Evolutionary conservation across 2,113 vertebrate genomes (phyloP), one percentile per base, ranked within the genome.

Genomic region (Camelus bactrianus): DNA sequence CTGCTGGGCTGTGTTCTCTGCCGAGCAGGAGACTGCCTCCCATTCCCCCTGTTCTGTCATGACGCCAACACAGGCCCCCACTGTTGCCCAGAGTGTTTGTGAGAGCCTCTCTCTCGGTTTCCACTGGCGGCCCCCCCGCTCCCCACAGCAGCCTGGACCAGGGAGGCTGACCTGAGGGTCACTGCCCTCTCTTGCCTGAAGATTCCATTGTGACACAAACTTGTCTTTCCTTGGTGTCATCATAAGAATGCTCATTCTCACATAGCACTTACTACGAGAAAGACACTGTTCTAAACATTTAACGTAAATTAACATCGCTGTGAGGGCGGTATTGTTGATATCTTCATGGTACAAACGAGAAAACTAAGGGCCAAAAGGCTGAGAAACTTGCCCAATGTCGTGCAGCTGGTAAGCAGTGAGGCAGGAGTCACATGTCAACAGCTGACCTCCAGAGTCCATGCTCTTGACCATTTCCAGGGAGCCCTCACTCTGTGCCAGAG

Each of bases 171-270:
- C 89, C 35, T 89, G 10, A 0, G 19, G 65, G 35, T 62, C 13
- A 22, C 35, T 42, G 20, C 15, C 17, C 3, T 1, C 54, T 56
- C 19, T 52, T 26, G 26, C 10, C 48, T 15, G 28, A 62, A 48
- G 8, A 1, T 19, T 16, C 24, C 35, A 1, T 46, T 60, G 5
- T 8, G 2, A 0, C 11, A 0, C 85, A 60, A 52, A 46, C 32
- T 70, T 16, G 24, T 24, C 54, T 65, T 81, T 80, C 65, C 26
- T 52, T 35, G 13, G n/a, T 54, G 13, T 38, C 8, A 0, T 30
- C 46, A 19, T 54, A 48, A 73, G 24, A 30, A 46, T 22, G 48
- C n/a, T 67, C 54, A 32, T 62, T 69, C 54, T 85, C 72, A 30
- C 12, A 10, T 32, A 65, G 32, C 32, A 46, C 81, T 91, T 54